phyloP scores from a whole-genome alignment of 2,113 vertebrate genomes.

The Cryptotis parvus region DNA sequence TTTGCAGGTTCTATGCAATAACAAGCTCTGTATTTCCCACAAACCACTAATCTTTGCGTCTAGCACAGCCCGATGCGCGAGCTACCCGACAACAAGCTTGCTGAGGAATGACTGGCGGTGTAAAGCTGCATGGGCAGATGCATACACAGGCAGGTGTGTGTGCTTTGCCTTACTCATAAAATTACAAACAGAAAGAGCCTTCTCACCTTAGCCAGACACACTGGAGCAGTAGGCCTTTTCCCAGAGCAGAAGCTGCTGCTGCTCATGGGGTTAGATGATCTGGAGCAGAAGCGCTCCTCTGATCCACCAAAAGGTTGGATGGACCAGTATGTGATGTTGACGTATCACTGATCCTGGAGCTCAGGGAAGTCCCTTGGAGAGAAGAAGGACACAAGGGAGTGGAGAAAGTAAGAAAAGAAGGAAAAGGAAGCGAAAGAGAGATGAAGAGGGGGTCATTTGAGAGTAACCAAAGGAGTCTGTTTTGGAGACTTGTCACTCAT shows the following conservation, averaged over 20 bases:
- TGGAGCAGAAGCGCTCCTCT: no score
- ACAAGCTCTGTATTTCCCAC: not conserved
- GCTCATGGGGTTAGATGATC: no score
- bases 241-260: not conserved
- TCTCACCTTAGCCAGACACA: not conserved
- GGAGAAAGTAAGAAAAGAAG: not conserved
- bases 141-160: not conserved
- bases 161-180: slow-evolving; percentile 41
- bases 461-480: not conserved
- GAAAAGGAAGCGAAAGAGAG: not conserved
- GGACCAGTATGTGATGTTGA: not conserved
- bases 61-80: no score
- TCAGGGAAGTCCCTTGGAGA: not conserved
- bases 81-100: not conserved
- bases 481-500: rapidly evolving
- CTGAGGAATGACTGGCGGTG: not conserved
- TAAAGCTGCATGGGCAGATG: not conserved
- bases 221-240: not conserved
- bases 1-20: not conserved
- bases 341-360: not conserved
- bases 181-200: slow-evolving; percentile 9
- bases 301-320: not conserved
- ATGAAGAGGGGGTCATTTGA: no score
- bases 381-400: not conserved
- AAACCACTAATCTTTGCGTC: no score